Evolutionary conservation across 2,113 vertebrate genomes (phyloP), one percentile per base, ranked within the genome.

Genomic region (Amazona vittata): DNA sequence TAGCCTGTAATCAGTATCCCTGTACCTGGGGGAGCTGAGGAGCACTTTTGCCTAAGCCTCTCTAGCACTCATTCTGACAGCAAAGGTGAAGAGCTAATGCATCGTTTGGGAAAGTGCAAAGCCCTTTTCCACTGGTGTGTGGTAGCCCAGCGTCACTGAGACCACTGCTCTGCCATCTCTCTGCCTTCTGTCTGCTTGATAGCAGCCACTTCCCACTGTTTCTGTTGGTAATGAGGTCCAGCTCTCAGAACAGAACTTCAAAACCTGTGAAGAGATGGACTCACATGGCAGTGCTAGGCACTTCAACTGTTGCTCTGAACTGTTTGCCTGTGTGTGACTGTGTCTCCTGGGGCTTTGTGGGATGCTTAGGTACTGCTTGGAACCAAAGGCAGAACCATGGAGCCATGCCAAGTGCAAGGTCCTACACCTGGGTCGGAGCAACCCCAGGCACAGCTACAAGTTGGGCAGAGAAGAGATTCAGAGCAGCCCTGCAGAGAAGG

Each of bases 11-110:
- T 37, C 37, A 37, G 37, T 60, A 67, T 86, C 28, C 63, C n/a
- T 67, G 18, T 69, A 83, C 75, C 79, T 92, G 79, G 80, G 83
- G 83, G 94, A 93, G 41, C 15, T 62, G 49, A 80, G 85, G 67
- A 83, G 31, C 76, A 29, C 69, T 80, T 33, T 15, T 69, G 63
- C 90, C 63, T 94, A 79, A 90, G 39, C 77, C 73, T 65, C 67
- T 88, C 35, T 41, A 64, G 79, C 31, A 26, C 28, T 88, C 59
- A 15, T 17, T 10, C n/a, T 94, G 92, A 80, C 79, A 93, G 83
- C 49, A 74, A 87, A 81, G 94, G 59, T 74, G 76, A 93, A 86
- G 49, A 83, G 92, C 41, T 93, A 80, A 93, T 77, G 49, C 76
- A 79, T 59, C 77, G 53, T 41, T 0, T 95, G 83, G 83, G 71